Evolutionary conservation across 1,140 invertebrate species (phyloP), one percentile per base, ranked within the genome.

Genomic region (Neuroterus valhalla): DNA sequence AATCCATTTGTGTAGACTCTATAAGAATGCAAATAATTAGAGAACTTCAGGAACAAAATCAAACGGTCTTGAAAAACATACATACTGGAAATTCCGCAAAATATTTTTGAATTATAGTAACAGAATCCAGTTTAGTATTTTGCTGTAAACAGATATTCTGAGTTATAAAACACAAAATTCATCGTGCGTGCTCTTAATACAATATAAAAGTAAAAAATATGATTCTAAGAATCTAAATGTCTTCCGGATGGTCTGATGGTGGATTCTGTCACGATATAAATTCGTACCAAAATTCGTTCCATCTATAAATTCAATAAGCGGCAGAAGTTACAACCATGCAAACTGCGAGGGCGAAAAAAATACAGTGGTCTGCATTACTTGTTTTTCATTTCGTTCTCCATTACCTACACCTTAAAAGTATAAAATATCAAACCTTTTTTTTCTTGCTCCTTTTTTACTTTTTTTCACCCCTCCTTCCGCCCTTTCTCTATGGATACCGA

Each of bases 341-440:
- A 55, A 55, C 15, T 23, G 10, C 12, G 4, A 11, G 10, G 10
- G 12, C 12, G 17, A 52, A 23, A 52, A 52, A 52, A 52, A 52
- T 26, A 26, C 46, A 48, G 31, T 38, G 31, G 6, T 38, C 31
- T 38, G 31, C 8, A 48, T 48, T 48, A 48, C 21, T 14, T 21
- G 23, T 23, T 26, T 55, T 55, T 55, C 4, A 26, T 23, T 55
- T 55, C 5, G n/a, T 55, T 10, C 52, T 26, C 6, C 23, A 14
- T 15, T 23, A 23, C 21, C 12, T 14, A 55, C 23, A 23, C 21
- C 21, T 23, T 55, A 55, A 55, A 55, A 55, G 52, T 55, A 55
- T 55, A 55, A 55, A 55, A 10, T 55, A 55, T 55, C 52, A 55
- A 55, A 55, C 3, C 11, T 55, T 26, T 52, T 52, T 50, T 17